Evolutionary conservation across 2,888 invertebrate species (phyloP).

Genomic region (Panopea generosa): DNA sequence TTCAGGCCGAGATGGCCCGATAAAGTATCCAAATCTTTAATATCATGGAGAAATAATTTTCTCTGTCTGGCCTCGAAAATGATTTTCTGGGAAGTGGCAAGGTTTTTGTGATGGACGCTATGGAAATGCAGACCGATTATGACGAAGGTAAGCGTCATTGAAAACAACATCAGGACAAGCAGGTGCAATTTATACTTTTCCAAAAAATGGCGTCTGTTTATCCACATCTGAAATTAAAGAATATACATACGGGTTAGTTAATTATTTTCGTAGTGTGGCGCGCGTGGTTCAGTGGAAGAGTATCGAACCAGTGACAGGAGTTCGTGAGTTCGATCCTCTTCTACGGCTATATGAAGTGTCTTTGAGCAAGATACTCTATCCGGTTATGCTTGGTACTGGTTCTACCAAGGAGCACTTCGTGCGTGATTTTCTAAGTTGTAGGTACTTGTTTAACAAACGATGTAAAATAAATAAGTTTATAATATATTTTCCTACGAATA

Average conservation of each 20-base stretch:
- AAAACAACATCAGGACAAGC: slow-evolving; percentile 73
- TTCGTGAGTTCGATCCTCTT: too few relatives aligned
- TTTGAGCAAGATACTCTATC: too few relatives aligned
- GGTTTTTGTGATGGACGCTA: slow-evolving; percentile 61
- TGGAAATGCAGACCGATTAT: slow-evolving; percentile 75
- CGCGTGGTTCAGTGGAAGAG: too few relatives aligned
- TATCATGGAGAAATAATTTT: slow-evolving; percentile 60
- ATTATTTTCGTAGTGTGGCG: background rate
- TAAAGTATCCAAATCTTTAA: slow-evolving; percentile 53
- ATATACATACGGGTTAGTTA: background rate
- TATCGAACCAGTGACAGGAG: too few relatives aligned
- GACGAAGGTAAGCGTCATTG: slow-evolving; percentile 71
- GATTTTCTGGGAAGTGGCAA: slow-evolving; percentile 71
- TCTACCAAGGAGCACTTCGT: too few relatives aligned
- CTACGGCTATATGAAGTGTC: too few relatives aligned
- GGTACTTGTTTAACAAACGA: too few relatives aligned
- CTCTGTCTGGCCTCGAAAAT: slow-evolving; percentile 72
- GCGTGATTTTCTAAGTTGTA: too few relatives aligned
- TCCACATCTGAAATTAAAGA: slow-evolving; percentile 64
- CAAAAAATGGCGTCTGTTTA: slow-evolving; percentile 58
- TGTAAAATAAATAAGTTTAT: too few relatives aligned
- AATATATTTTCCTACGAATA: too few relatives aligned
- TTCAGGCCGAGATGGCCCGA: slow-evolving; percentile 66
- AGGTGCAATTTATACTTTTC: slow-evolving; percentile 73
- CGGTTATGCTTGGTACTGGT: too few relatives aligned